Percentiles rank a stretch among this genome's conserved stretches.
phyloP scores from a whole-genome alignment of 1,140 invertebrate species.

The Glomeris maerens region DNA sequence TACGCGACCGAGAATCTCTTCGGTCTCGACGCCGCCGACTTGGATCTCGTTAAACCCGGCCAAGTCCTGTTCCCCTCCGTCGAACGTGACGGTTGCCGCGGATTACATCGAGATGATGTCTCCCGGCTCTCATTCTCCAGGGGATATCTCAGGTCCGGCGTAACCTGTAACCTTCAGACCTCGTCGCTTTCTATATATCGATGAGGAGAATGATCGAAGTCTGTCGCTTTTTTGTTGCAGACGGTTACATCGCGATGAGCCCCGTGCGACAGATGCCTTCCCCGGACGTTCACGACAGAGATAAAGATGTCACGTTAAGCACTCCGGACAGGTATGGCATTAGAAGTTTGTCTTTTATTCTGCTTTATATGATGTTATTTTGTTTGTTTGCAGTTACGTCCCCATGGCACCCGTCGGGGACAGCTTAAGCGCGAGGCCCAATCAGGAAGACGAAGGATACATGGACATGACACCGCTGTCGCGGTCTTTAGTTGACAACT shows the following conservation, averaged over 20 bases:
- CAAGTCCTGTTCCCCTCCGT: too few species aligned
- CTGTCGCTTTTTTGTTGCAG: slow-evolving; percentile 11
- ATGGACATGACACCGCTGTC: slow-evolving; percentile 8
- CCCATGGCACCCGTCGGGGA: slow-evolving; percentile 40
- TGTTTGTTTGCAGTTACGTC: slow-evolving; percentile 24
- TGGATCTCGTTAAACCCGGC: too few species aligned
- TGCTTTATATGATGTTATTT: not conserved
- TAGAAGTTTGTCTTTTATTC: too few species aligned
- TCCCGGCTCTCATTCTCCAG: slow-evolving; percentile 32
- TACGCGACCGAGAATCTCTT: too few species aligned
- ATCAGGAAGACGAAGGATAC: slow-evolving; percentile 9
- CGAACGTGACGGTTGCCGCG: too few species aligned
- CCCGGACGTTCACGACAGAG: not conserved
- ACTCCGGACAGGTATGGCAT: not conserved
- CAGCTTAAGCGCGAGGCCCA: not conserved
- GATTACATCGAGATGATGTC: slow-evolving; percentile 42
- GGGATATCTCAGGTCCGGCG: slow-evolving; percentile 21
- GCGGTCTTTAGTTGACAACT: too few species aligned
- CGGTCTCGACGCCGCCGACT: too few species aligned
- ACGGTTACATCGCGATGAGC: slow-evolving; percentile 43
- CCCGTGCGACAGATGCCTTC: slow-evolving; percentile 22
- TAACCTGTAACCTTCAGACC: not conserved
- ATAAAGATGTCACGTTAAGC: not conserved
- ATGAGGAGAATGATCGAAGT: not conserved
- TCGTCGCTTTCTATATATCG: too few species aligned